Conservation (phyloP, 2,113 vertebrate genomes). For the Kryptolebias marmoratus region DNA sequence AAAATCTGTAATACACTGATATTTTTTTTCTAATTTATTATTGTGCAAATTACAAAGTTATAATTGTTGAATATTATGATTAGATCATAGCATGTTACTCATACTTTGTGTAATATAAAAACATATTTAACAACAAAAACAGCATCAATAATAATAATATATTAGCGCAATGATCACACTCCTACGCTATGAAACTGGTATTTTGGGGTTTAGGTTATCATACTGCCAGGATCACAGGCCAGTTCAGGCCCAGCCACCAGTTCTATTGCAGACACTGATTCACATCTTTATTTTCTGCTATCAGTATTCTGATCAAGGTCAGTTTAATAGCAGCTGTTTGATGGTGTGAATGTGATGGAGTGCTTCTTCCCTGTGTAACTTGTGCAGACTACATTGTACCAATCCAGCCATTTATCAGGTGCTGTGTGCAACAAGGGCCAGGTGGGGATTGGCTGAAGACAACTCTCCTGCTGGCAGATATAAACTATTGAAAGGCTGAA, state of each 20-base stretch:
- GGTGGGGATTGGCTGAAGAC: slow-evolving; percentile 21
- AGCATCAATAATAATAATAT: no score
- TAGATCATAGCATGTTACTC: no score
- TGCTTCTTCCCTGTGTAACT: slow-evolving; percentile 2
- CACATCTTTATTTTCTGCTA: background rate
- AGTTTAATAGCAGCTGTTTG: background rate
- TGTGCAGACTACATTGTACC: background rate
- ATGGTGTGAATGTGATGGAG: background rate
- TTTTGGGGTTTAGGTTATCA: no score
- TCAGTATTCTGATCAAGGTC: background rate
- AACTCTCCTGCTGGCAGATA: slow-evolving; percentile 39
- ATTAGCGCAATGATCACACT: no score
- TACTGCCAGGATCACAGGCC: no score
- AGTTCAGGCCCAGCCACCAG: background rate
- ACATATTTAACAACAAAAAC: no score
- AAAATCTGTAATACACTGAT: no score
- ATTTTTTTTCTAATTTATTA: no score
- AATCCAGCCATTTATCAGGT: background rate
- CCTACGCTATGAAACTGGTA: no score
- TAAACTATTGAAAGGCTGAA: slow-evolving; percentile 34
- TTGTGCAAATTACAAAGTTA: no score
- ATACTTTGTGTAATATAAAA: no score
- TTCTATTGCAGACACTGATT: background rate
- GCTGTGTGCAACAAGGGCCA: slow-evolving; percentile 11
- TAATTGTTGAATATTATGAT: no score